Evolutionary conservation across 2,113 vertebrate species (phyloP), one percentile per base, ranked within the genome.

Genomic region (Pycnonotus jocosus): DNA sequence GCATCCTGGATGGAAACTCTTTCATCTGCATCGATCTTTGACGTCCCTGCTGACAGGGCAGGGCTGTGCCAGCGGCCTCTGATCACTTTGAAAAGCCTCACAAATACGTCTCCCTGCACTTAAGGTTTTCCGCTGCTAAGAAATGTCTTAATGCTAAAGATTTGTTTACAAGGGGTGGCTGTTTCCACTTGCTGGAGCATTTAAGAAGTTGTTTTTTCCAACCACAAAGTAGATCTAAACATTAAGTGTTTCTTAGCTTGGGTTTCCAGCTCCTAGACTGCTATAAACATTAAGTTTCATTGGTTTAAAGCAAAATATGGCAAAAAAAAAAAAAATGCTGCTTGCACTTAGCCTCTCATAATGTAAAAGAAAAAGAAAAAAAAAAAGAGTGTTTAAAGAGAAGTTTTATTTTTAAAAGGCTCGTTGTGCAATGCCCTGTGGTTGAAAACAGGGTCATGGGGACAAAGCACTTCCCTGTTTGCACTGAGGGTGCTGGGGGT

Each of bases 221-320:
- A 98, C 98, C 97, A 96, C 98, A 98, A 98, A 98, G 97, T 97
- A 96, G 96, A 98, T 98, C 98, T 98, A 98, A 98, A 98, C 97
- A 97, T 97, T 97, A 98, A 98, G 94, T 70, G 93, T 97, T 98
- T 97, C 97, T 98, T 96, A 95, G 97, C 95, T 96, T 92, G 96
- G 95, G 93, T 98, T 98, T 97, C 96, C 97, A 98, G 95, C 97
- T 98, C 94, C 97, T 89, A 69, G 93, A 80, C 94, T 95, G 88
- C 95, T 98, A 94, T 97, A 97, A 98, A 97, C 97, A 93, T 97
- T 97, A 97, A 92, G 91, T 97, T 97, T 84, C 91, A 50, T 94
- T 86, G 86, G 97, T 96, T 95, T 94, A 90, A 96, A 96, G 47
- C 54, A 93, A 94, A 95, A 91, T 50, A 68, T 1, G 5, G 71